These are phyloP conservation scores for Tenodera sinensis DNA, from an alignment of 2,888 invertebrate genomes.

Conservation along the genomic window DNA sequence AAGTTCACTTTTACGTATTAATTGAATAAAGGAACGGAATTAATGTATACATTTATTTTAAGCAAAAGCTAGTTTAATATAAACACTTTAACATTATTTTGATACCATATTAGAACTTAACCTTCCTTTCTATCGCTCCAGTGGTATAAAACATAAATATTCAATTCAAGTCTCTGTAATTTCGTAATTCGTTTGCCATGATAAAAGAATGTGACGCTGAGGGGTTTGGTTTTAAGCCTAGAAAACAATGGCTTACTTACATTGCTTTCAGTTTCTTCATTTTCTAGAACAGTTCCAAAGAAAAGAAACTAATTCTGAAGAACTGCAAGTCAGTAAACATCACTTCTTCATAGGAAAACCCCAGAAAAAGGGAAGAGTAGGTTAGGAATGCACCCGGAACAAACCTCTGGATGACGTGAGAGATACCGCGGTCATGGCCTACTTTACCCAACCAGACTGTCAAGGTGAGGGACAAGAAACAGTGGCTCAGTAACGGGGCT, in stretches of 20 bases:
- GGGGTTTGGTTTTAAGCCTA: too few relatives aligned
- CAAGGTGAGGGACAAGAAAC: slow-evolving; percentile 7
- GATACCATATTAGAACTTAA: too few relatives aligned
- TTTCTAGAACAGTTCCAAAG: neutral
- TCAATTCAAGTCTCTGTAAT: too few relatives aligned
- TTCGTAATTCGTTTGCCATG: too few relatives aligned
- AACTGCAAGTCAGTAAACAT: neutral
- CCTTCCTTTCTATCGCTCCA: too few relatives aligned
- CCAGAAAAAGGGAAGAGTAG: neutral
- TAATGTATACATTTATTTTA: too few relatives aligned
- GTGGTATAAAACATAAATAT: too few relatives aligned
- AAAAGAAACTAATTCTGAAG: neutral
- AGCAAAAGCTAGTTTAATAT: too few relatives aligned
- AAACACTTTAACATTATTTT: too few relatives aligned
- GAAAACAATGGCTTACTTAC: neutral
- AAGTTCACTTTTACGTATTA: too few relatives aligned
- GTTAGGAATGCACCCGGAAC: slow-evolving; percentile 15
- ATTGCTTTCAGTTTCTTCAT: neutral
- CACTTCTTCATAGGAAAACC: neutral
- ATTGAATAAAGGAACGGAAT: too few relatives aligned
- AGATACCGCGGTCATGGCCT: slow-evolving; percentile 1
- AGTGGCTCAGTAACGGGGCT: slow-evolving; percentile 5
- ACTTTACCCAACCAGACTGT: neutral
- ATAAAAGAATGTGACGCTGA: too few relatives aligned
- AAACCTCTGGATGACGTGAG: neutral